Evolutionary conservation across 1,140 invertebrate genomes (phyloP).

Genomic region (Solenopsis invicta): DNA sequence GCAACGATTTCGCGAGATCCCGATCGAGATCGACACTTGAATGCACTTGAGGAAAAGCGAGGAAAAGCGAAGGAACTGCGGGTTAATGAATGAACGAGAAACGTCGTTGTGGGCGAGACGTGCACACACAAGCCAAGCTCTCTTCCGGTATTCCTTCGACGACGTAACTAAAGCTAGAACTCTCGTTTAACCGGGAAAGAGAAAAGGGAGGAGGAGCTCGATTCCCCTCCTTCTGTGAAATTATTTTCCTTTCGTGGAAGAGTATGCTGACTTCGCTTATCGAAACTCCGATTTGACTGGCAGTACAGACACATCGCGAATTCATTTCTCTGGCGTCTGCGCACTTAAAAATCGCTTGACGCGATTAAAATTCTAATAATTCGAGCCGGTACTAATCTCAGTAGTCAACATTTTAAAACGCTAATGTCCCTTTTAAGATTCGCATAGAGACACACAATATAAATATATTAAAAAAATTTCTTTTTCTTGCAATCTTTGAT

Average conservation of each 20-base stretch:
- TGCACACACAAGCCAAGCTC: slow-evolving; percentile 11
- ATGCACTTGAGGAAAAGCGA: slow-evolving; percentile 38
- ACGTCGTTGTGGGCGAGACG: slow-evolving; percentile 59
- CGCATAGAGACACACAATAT: not conserved
- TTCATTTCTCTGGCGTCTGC: not conserved
- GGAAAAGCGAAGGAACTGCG: slow-evolving; percentile 11
- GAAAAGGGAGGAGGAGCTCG: not conserved
- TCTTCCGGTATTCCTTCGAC: slow-evolving; percentile 66
- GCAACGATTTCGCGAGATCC: slow-evolving; percentile 19
- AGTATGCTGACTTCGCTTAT: slow-evolving; percentile 12
- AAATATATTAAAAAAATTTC: slow-evolving; percentile 3
- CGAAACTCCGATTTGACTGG: not conserved
- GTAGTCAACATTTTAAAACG: not conserved
- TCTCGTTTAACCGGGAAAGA: slow-evolving; percentile 27
- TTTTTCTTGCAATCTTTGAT: slow-evolving; percentile 2
- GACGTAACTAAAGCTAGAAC: slow-evolving; percentile 36
- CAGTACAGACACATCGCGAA: not conserved
- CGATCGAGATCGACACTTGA: slow-evolving; percentile 11
- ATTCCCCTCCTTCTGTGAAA: not conserved
- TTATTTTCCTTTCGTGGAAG: not conserved
- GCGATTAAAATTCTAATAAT: not conserved
- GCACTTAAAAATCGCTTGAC: not conserved
- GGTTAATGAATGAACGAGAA: slow-evolving; percentile 73
- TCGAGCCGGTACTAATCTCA: not conserved
- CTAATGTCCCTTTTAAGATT: not conserved